Percentiles rank a stretch among this genome's conserved stretches.
Conservation (phyloP, 1,140 invertebrate species). For the Trachymyrmex septentrionalis region DNA sequence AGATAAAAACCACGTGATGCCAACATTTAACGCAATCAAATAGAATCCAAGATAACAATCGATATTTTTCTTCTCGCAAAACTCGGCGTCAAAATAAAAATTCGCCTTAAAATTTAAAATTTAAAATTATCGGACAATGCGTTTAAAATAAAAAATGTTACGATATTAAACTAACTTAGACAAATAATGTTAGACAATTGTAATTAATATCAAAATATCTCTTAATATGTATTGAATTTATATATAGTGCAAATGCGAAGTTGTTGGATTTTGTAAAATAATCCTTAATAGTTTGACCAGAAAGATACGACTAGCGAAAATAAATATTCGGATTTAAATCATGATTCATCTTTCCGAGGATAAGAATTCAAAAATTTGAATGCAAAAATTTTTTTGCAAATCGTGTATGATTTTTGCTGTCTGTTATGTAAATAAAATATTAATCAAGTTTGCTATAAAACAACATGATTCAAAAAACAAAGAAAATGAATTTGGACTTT, state of each 20-base stretch:
- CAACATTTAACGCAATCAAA: background rate
- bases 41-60: background rate
- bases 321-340: background rate
- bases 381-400: background rate
- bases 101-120: background rate
- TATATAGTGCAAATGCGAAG: background rate
- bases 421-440: background rate
- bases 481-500: too few species aligned
- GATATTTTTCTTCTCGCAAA: background rate
- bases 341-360: background rate
- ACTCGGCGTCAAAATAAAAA: background rate
- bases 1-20: too few species aligned
- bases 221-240: background rate
- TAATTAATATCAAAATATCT: background rate
- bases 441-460: too few species aligned
- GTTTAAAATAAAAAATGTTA: background rate
- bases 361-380: background rate
- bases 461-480: too few species aligned
- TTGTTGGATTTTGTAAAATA: slow-evolving; percentile 3
- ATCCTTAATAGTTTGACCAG: background rate
- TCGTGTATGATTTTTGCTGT: background rate
- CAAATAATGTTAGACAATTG: background rate
- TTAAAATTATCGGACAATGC: background rate
- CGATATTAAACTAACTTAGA: background rate
- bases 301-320: background rate